phyloP scores from a whole-genome alignment of 2,797 vertebrate genomes.

The Garrulus glandarius region DNA sequence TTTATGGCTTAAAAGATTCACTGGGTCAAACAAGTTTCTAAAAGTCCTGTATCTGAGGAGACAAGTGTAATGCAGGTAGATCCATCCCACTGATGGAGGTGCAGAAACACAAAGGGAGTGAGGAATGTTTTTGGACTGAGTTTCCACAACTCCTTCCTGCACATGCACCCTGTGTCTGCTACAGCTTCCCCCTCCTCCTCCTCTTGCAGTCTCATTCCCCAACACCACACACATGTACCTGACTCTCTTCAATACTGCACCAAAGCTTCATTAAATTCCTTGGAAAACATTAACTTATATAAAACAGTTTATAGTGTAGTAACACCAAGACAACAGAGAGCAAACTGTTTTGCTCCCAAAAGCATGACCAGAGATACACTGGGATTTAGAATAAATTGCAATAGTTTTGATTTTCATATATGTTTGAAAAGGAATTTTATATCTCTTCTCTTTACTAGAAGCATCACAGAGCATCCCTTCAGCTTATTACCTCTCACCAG shows the following conservation, averaged over 20 bases:
- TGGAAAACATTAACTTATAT: neutral
- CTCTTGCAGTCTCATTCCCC: neutral
- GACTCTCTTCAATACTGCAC: neutral
- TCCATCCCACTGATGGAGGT: neutral
- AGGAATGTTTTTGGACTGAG: neutral
- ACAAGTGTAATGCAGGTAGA: neutral
- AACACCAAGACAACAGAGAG: neutral
- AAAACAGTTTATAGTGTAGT: neutral
- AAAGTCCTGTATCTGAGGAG: neutral
- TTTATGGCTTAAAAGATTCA: neutral
- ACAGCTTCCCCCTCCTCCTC: neutral
- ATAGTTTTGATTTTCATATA: neutral
- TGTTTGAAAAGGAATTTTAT: neutral
- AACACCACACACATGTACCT: neutral
- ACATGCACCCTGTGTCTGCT: accelerated
- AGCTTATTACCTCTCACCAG: neutral
- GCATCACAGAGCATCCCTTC: neutral
- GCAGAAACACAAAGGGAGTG: neutral
- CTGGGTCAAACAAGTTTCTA: neutral
- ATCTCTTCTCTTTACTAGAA: neutral
- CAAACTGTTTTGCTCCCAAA: neutral
- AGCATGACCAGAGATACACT: neutral
- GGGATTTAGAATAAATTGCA: neutral
- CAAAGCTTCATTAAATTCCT: neutral
- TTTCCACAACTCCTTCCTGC: neutral